Conservation (phyloP, 2,888 invertebrate genomes). For the Nomada fabriciana region DNA sequence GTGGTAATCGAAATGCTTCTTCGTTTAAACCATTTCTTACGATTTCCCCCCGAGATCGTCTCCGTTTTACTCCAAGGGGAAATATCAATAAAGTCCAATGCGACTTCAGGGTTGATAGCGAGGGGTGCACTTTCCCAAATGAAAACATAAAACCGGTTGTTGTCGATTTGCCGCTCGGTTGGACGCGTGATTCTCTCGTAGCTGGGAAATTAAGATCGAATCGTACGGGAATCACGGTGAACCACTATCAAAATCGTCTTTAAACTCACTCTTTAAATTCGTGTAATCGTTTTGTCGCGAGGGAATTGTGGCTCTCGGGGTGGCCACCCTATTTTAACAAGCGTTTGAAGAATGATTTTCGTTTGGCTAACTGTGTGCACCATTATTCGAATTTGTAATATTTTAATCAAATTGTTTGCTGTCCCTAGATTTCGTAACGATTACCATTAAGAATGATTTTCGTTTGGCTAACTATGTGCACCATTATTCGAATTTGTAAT, state of each 20-base stretch:
- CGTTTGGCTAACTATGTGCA: too few relatives aligned
- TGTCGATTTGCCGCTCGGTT: slow-evolving; percentile 67
- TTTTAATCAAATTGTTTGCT: too few relatives aligned
- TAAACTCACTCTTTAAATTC: slow-evolving; percentile 64
- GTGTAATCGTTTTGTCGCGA: not conserved
- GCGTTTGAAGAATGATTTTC: not conserved
- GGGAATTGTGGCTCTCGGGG: slow-evolving; percentile 1
- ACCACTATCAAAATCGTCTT: slow-evolving; percentile 51
- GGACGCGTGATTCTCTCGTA: slow-evolving; percentile 59
- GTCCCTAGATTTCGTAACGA: too few relatives aligned
- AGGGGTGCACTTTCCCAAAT: slow-evolving; percentile 75
- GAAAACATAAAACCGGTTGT: slow-evolving; percentile 73
- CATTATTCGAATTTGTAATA: too few relatives aligned
- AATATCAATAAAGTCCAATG: slow-evolving; percentile 59
- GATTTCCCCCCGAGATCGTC: not conserved
- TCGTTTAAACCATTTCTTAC: slow-evolving; percentile 15
- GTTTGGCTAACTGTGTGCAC: too few relatives aligned
- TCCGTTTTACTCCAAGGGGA: slow-evolving; percentile 25
- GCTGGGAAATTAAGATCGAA: slow-evolving; percentile 60
- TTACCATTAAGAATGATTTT: not conserved
- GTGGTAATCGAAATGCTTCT: not conserved
- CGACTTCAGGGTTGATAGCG: slow-evolving; percentile 28
- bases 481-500: too few relatives aligned
- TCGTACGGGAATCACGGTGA: slow-evolving; percentile 52
- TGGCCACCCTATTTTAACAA: slow-evolving; percentile 7